Base-by-base conservation (phyloP, 2,113 vertebrate genomes). In the Cnemophilus loriae region DNA sequence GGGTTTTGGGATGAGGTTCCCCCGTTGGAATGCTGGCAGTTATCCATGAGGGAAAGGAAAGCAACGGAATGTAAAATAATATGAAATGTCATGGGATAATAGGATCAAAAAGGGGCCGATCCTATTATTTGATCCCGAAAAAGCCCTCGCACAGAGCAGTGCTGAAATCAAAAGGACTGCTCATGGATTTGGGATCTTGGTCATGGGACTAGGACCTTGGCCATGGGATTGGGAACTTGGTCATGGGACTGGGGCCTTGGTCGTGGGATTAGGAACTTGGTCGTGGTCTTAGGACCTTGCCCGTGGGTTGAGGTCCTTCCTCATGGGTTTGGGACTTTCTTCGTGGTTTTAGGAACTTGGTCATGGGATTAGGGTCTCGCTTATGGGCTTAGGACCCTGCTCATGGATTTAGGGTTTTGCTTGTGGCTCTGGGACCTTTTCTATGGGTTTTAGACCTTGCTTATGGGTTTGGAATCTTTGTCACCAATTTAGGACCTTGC, bases 81-180 rank as follows among this genome's bases (percentile, higher is more conserved):
- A 12, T 5, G 17, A 39, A 21, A 50, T 39, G 26, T 14, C 16
- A 10, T 6, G 24, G 24, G 67, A 46, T 55, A 16, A 79, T 1
- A 19, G 35, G 30, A 20, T 20, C 56, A 24, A 11, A 49, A 61
- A 42, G 37, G 15, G 15, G 16, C 18, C 3, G 2, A 7, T 49
- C 47, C 35, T 11, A 7, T 24, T 14, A 10, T 16, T 23, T 6
- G 49, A 35, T 19, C 32, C 41, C 3, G 0, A 20, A 56, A 42
- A 41, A 35, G 5, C 32, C 37, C 17, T 50, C 6, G 0, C 0
- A 0, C 4, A 6, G 52, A 71, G 57, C 5, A 6, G 22, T 0
- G 8, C 26, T 24, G 49, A 53, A 35, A 56, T 35, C 73, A 35
- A 20, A 1, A 2, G 77, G 46, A 9, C 20, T 39, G 32, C 14